phyloP scores from a whole-genome alignment of 2,888 invertebrate genomes.

The Rambutsinella grinnellia region DNA sequence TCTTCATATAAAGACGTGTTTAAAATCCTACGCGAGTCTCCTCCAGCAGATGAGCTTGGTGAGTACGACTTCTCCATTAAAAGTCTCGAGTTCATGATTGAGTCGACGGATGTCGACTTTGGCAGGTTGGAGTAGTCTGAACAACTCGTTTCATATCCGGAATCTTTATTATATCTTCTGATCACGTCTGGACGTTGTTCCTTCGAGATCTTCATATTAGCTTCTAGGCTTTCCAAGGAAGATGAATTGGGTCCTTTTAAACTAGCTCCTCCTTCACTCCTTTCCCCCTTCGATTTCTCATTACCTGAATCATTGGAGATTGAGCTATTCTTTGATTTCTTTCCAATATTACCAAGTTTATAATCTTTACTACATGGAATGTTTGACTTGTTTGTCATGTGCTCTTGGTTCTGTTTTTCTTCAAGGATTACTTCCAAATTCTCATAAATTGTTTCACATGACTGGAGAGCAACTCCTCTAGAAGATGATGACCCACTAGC shows the following conservation, averaged over 20 bases:
- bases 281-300: neutral
- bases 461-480: slow-evolving; percentile 15
- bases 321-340: neutral
- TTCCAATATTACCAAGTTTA: neutral
- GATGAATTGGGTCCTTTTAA: slow-evolving; percentile 15
- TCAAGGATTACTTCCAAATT: slow-evolving; percentile 64
- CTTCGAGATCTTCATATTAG: slow-evolving; percentile 60
- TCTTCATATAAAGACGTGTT: slow-evolving; percentile 40
- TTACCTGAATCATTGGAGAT: neutral
- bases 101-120: slow-evolving; percentile 48
- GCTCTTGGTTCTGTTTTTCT: slow-evolving; percentile 49
- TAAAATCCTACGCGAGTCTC: slow-evolving; percentile 20
- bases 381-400: slow-evolving; percentile 33
- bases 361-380: slow-evolving; percentile 17
- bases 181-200: slow-evolving; percentile 65
- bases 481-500: neutral
- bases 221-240: slow-evolving; percentile 39
- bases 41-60: neutral
- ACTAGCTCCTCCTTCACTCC: neutral
- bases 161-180: slow-evolving; percentile 67
- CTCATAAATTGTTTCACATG: slow-evolving; percentile 65
- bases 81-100: slow-evolving; percentile 26
- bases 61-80: slow-evolving; percentile 7
- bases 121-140: slow-evolving; percentile 62
- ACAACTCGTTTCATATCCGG: slow-evolving; percentile 67